Conservation (phyloP, 2,797 vertebrate species). For the Eidolon dupreanum region DNA sequence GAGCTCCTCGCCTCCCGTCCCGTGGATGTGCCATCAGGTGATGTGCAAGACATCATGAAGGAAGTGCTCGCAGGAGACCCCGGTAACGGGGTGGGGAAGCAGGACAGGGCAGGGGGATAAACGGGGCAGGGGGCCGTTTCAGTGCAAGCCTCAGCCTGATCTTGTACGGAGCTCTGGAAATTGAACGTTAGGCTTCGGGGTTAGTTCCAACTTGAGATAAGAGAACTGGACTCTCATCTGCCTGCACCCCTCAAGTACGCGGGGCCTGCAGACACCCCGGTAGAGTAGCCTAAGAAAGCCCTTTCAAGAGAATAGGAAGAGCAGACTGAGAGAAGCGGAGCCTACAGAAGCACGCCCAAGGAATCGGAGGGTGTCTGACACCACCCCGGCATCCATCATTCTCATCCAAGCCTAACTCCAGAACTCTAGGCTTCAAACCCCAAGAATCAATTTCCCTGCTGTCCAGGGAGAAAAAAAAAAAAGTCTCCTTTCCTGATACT, state of each 20-base stretch:
- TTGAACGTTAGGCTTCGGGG: background rate
- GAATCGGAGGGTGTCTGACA: background rate
- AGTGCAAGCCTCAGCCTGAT: background rate
- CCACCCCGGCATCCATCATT: rapidly evolving
- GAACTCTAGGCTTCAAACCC: background rate
- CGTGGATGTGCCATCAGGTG: too few species aligned
- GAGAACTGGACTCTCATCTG: background rate
- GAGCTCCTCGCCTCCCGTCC: background rate
- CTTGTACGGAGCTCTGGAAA: background rate
- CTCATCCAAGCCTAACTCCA: background rate
- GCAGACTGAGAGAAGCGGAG: background rate
- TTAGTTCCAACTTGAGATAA: background rate
- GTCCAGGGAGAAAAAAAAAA: too few species aligned
- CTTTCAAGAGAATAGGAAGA: background rate
- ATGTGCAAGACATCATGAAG: background rate
- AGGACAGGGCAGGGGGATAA: background rate
- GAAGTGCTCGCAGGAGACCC: background rate
- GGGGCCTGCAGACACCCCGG: rapidly evolving
- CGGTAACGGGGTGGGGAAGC: background rate
- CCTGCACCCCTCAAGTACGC: background rate
- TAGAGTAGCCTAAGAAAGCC: background rate
- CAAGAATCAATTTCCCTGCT: background rate
- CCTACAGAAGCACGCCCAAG: background rate
- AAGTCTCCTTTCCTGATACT: background rate
- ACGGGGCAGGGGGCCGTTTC: background rate